Evolutionary conservation across 2,888 invertebrate genomes (phyloP).

Genomic region (Pseudococcus viburni): DNA sequence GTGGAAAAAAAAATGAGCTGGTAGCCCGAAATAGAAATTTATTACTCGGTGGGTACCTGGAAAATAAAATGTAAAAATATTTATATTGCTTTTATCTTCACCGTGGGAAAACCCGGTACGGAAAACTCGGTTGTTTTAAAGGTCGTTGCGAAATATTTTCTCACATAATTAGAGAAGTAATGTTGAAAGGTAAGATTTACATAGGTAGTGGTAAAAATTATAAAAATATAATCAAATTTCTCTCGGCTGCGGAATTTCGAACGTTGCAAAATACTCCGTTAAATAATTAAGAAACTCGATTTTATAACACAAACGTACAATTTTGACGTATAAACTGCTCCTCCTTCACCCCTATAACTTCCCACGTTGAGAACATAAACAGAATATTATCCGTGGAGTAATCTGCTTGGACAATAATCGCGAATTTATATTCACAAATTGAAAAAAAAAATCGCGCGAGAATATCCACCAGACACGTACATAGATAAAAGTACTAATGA

Average conservation of each 20-base stretch:
- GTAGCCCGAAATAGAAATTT: slow-evolving; percentile 41
- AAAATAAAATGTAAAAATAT: slow-evolving; percentile 42
- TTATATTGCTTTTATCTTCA: slow-evolving; percentile 51
- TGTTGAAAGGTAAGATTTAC: slow-evolving; percentile 35
- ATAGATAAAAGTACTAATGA: too few relatives aligned
- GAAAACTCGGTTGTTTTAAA: slow-evolving; percentile 19
- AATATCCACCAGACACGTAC: too few relatives aligned
- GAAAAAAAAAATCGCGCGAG: too few relatives aligned
- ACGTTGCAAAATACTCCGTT: neutral
- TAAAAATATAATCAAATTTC: neutral
- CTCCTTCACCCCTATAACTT: too few relatives aligned
- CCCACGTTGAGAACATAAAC: too few relatives aligned
- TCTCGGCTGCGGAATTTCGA: neutral
- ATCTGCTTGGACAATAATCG: too few relatives aligned
- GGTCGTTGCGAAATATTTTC: slow-evolving; percentile 24
- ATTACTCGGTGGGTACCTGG: slow-evolving; percentile 13
- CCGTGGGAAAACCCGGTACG: slow-evolving; percentile 25
- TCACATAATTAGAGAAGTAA: slow-evolving; percentile 30
- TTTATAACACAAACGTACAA: neutral
- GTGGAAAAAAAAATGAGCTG: slow-evolving; percentile 31
- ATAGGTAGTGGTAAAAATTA: neutral
- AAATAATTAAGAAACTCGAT: neutral
- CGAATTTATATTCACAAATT: too few relatives aligned
- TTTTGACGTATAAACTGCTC: neutral
- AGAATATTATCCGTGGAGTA: too few relatives aligned